Conservation (phyloP, 2,888 invertebrate species). For the Epistrophella euchroma region DNA sequence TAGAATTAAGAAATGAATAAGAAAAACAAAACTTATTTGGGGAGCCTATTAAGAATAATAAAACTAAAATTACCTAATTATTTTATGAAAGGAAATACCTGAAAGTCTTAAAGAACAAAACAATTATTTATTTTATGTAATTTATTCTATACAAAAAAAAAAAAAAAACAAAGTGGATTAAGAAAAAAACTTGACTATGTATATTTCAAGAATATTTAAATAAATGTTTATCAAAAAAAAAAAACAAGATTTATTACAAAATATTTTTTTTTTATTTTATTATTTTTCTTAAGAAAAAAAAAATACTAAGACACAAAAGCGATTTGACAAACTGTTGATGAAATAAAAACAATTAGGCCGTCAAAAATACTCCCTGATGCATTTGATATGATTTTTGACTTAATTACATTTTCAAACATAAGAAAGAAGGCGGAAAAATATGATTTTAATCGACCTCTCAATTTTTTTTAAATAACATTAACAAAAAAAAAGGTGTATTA, state of each 20-base stretch:
- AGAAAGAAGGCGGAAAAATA: too few species aligned
- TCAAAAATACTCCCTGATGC: neutral
- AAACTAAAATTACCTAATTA: constrained; percentile 27
- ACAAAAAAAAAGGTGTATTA: too few species aligned
- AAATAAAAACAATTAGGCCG: constrained; percentile 13
- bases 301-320: neutral
- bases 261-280: constrained; percentile 16
- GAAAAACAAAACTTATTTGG: constrained; percentile 9
- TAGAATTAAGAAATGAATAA: neutral
- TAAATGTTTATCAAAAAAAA: constrained; percentile 62
- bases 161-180: constrained; percentile 25
- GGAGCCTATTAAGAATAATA: constrained; percentile 26
- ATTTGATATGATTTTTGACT: neutral
- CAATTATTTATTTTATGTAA: constrained; percentile 29
- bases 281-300: neutral
- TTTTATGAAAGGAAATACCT: constrained; percentile 34
- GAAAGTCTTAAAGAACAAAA: constrained; percentile 33
- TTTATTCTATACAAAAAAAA: constrained; percentile 23
- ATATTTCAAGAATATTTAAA: constrained; percentile 65
- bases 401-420: neutral
- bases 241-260: neutral
- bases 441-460: too few species aligned
- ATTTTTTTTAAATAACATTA: too few species aligned
- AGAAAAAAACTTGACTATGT: constrained; percentile 48
- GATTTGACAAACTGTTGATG: neutral